A percentile compares a stretch with the other conserved stretches of the same genome.
These are phyloP conservation scores for Propsilocerus akamusi DNA, from an alignment of 1,140 invertebrate species.

Conservation along the genomic window DNA sequence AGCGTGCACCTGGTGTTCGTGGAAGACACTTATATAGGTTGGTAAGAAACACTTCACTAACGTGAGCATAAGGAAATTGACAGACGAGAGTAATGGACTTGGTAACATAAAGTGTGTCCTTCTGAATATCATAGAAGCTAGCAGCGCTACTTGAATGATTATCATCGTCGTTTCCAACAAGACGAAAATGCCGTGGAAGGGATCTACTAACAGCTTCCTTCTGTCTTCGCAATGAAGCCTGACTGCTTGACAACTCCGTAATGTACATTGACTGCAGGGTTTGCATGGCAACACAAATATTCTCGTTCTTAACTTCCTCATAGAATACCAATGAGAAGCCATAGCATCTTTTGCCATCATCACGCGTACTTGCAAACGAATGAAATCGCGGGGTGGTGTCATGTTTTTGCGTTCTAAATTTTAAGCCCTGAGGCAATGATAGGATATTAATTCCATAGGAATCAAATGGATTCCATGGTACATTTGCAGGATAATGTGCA, in stretches of 20 bases:
- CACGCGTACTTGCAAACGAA: conserved; percentile 90
- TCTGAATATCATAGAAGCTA: conserved; percentile 80
- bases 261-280: conserved; percentile 88
- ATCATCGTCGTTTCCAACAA: conserved; percentile 34
- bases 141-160: conserved; percentile 51
- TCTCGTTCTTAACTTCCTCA: conserved; percentile 80
- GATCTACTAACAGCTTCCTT: conserved; percentile 46
- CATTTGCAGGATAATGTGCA: conserved; percentile 85
- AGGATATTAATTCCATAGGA: conserved; percentile 89
- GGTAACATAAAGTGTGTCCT: conserved; percentile 84
- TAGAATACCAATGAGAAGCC: conserved; percentile 90
- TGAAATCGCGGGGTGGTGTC: conserved; percentile 79
- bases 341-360: conserved; percentile 86
- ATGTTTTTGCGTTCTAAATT: conserved; percentile 89
- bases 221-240: conserved; percentile 38
- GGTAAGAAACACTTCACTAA: conserved; percentile 65
- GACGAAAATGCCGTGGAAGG: conserved; percentile 71
- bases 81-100: conserved; percentile 88
- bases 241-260: conserved; percentile 67
- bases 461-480: conserved; percentile 83
- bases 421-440: conserved; percentile 79
- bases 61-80: conserved; percentile 74
- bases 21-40: conserved; percentile 73
- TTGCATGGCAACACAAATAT: conserved; percentile 88
- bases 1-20: conserved; percentile 43